Evolutionary conservation across 2,113 vertebrate genomes (phyloP).

Genomic region (Pelobates fuscus): DNA sequence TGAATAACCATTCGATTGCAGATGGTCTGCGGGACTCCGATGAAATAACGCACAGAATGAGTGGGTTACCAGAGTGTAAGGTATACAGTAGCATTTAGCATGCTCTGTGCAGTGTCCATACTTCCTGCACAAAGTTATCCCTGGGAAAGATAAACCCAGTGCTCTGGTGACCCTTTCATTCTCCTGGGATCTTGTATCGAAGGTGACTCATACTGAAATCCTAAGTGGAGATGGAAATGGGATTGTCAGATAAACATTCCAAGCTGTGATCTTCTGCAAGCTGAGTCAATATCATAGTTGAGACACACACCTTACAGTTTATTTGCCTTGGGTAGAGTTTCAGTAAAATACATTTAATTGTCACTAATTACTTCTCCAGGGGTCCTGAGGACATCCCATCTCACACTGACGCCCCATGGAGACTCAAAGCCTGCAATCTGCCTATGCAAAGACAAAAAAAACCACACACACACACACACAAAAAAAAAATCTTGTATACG

Average conservation of each 20-base stretch:
- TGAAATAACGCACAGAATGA: too few relatives aligned
- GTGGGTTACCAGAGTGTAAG: neutral
- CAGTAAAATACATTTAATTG: conserved; percentile 22
- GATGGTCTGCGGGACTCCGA: too few relatives aligned
- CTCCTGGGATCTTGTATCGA: neutral
- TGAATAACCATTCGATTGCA: too few relatives aligned
- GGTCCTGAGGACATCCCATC: neutral
- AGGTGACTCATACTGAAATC: conserved; percentile 3
- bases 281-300: conserved; percentile 43
- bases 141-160: conserved; percentile 47
- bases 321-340: conserved; percentile 34
- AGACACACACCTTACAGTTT: conserved; percentile 41
- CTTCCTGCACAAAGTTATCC: neutral
- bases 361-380: conserved; percentile 15
- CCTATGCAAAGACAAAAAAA: neutral
- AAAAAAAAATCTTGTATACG: neutral
- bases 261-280: conserved; percentile 45
- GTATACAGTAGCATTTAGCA: neutral
- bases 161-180: neutral
- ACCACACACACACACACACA: too few relatives aligned
- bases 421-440: neutral
- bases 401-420: neutral
- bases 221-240: conserved; percentile 8
- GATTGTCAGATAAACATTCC: conserved; percentile 40
- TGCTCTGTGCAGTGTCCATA: too few relatives aligned